Evolutionary conservation across 2,113 vertebrate species (phyloP), one percentile per base, ranked within the genome.

Genomic region (Recurvirostra avosetta): DNA sequence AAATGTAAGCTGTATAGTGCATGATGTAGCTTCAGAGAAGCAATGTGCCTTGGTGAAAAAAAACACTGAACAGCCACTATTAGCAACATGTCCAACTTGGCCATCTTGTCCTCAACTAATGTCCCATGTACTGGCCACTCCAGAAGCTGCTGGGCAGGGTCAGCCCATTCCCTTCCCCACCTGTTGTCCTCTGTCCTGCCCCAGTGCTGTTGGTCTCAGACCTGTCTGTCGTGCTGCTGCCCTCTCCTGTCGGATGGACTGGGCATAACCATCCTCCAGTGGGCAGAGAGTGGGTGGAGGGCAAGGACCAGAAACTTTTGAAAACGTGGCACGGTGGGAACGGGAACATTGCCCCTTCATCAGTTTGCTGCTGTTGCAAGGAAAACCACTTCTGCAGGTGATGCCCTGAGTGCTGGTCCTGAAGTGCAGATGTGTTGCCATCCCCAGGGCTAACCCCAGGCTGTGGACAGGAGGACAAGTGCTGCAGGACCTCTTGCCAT

Each of bases 241-340:
- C 52, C 32, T 68, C 74, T 78, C 66, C 79, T 58, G 27, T 41
- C 77, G 73, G 40, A 16, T 34, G 53, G 38, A 34, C 5, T 66
- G 38, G 52, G 32, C 29, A 29, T 7, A 43, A 41, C 30, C 43
- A 38, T 3, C 26, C 77, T 38, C 53, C 38, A 32, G 29, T 15
- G 26, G 61, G 41, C 65, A 84, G 56, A 55, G 22, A 34, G n/a
- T 2, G 0, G 2, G 0, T 2, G 21, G 59, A 80, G 34, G 38
- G 7, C 12, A 45, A 71, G 70, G 66, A 43, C 30, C n/a, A 58
- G 55, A 40, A 38, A 62, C 1, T 1, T 15, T 58, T 62, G 11
- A 22, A 52, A 49, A n/a, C 11, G 5, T 5, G 17, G 49, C 22
- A 25, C 11, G 49, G 55, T 58, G 55, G 61, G 47, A 82, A 63